Evolutionary conservation across 2,113 vertebrate species (phyloP).

Genomic region (Phylloscopus trochilus): DNA sequence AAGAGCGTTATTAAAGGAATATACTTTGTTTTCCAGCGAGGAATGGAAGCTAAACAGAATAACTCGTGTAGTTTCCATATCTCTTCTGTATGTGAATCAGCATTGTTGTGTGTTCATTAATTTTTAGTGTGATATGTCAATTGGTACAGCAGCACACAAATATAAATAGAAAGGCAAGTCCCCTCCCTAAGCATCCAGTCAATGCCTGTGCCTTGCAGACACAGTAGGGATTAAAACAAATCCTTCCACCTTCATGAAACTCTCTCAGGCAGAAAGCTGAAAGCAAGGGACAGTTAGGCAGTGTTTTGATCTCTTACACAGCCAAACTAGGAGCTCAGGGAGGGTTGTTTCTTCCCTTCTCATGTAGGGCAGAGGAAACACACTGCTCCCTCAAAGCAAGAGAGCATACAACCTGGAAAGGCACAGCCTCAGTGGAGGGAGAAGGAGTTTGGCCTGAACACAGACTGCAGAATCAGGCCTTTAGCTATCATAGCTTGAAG

Average conservation of each 20-base stretch:
- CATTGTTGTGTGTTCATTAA: not conserved
- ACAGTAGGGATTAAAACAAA: fast-evolving
- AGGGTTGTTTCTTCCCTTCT: not conserved
- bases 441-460: not conserved
- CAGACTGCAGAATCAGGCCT: not conserved
- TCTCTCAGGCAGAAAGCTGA: not conserved
- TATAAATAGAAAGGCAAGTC: not conserved
- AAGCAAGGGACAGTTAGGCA: not conserved
- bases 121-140: not conserved
- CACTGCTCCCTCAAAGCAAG: not conserved
- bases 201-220: not conserved
- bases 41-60: not conserved
- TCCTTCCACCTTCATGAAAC: not conserved
- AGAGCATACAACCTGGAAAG: not conserved
- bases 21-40: not conserved
- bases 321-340: not conserved
- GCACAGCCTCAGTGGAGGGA: not conserved
- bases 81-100: not conserved
- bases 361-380: not conserved
- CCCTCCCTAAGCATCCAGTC: not conserved
- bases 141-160: not conserved
- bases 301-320: not conserved
- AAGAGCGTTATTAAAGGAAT: not conserved
- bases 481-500: not conserved
- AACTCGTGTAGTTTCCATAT: not conserved